Percentiles rank a stretch among this genome's conserved stretches.
phyloP scores from a whole-genome alignment of 35 echinoderm and acorn worm genomes.

The Nesometra sesokonis region DNA sequence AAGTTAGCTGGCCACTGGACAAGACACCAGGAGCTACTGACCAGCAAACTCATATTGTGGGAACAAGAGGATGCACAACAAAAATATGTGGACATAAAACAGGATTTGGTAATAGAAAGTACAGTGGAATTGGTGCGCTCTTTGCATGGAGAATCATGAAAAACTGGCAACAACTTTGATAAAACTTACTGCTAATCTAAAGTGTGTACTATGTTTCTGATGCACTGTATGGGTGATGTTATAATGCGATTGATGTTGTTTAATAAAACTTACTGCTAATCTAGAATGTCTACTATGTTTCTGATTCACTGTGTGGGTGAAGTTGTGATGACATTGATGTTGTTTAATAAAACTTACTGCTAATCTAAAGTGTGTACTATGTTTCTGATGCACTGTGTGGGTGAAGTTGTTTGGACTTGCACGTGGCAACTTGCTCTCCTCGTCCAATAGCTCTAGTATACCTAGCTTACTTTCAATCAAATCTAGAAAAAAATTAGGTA shows the following conservation, averaged over 20 bases:
- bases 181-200: too few species aligned
- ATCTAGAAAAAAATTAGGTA: conserved; percentile 44
- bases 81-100: too few species aligned
- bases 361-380: conserved; percentile 82
- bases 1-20: too few species aligned
- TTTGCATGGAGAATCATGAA: too few species aligned
- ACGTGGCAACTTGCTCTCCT: conserved; percentile 87
- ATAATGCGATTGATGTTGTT: background rate
- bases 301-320: background rate
- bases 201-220: background rate
- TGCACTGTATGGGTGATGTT: background rate
- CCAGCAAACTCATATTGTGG: too few species aligned
- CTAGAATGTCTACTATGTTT: background rate
- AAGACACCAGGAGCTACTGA: too few species aligned
- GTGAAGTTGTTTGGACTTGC: conserved; percentile 97
- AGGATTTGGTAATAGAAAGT: too few species aligned
- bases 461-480: conserved; percentile 71
- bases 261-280: too few species aligned
- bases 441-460: conserved; percentile 86
- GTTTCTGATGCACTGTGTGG: conserved; percentile 71
- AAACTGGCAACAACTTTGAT: too few species aligned
- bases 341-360: conserved; percentile 80
- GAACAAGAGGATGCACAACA: too few species aligned
- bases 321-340: background rate
- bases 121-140: too few species aligned